Conservation (phyloP, 2,113 vertebrate genomes). For the Oenanthe melanoleuca region DNA sequence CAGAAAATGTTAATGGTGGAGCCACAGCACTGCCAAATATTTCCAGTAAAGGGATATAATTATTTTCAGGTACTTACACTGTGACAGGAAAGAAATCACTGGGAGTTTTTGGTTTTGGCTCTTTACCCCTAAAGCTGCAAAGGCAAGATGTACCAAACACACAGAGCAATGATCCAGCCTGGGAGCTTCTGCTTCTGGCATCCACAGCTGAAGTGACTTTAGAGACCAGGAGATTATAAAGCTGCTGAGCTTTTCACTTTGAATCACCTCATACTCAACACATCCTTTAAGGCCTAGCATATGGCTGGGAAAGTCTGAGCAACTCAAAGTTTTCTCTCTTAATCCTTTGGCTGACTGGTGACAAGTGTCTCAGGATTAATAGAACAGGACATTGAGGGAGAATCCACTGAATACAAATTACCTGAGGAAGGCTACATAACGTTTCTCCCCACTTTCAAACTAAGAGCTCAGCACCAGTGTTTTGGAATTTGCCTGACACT, state of each 20-base stretch:
- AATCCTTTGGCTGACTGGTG: constrained; percentile 24
- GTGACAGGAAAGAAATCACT: constrained; percentile 23
- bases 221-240: constrained; percentile 26
- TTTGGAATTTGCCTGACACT: neutral
- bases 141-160: neutral
- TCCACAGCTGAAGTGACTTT: neutral
- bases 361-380: constrained; percentile 42
- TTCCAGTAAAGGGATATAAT: constrained; percentile 52
- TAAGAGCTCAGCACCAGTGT: neutral
- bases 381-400: constrained; percentile 30
- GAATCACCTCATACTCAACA: constrained; percentile 25
- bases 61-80: constrained; percentile 58
- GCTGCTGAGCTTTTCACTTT: constrained; percentile 56
- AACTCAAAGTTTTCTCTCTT: constrained; percentile 49
- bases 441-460: neutral
- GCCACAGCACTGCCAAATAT: constrained; percentile 23
- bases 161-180: neutral
- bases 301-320: constrained; percentile 23
- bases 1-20: constrained; percentile 39
- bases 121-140: constrained; percentile 13
- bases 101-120: constrained; percentile 15
- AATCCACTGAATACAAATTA: constrained; percentile 33
- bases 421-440: neutral
- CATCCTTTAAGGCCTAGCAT: constrained; percentile 39
- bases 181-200: constrained; percentile 34